A percentile compares a stretch with the other conserved stretches of the same genome.
Conservation (phyloP, 2,797 vertebrate species). For the Myotis pilosus region DNA sequence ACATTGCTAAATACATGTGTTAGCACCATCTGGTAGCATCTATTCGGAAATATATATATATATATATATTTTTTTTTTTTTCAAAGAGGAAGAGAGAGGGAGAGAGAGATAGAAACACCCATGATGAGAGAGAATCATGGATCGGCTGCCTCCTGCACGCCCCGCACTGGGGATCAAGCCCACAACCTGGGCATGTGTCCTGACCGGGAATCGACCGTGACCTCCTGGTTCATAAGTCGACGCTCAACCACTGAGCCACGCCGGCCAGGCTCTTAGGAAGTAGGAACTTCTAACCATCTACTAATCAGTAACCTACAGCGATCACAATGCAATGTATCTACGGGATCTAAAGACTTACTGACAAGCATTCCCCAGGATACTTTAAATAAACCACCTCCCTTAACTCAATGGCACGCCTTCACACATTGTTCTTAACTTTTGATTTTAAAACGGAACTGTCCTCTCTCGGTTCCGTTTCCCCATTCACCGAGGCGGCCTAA, state of each 20-base stretch:
- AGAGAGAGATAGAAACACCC: too few relatives aligned
- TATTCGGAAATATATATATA: not conserved
- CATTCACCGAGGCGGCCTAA: not conserved
- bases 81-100: too few relatives aligned
- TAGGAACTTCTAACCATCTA: not conserved
- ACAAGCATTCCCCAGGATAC: not conserved
- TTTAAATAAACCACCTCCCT: conserved; percentile 33
- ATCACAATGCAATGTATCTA: not conserved
- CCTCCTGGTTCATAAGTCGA: too few relatives aligned
- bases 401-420: not conserved
- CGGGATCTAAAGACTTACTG: not conserved
- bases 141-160: too few relatives aligned
- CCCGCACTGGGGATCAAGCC: too few relatives aligned
- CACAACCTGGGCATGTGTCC: too few relatives aligned
- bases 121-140: too few relatives aligned
- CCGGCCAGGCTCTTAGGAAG: too few relatives aligned
- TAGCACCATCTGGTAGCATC: not conserved
- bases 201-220: too few relatives aligned
- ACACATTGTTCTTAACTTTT: not conserved
- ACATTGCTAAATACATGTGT: not conserved
- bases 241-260: too few relatives aligned
- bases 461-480: not conserved
- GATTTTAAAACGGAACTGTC: conserved; percentile 23
- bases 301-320: not conserved
- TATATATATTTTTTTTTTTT: too few relatives aligned